Conservation (phyloP, 2,888 invertebrate genomes). For the Cryptocephalus moraei region DNA sequence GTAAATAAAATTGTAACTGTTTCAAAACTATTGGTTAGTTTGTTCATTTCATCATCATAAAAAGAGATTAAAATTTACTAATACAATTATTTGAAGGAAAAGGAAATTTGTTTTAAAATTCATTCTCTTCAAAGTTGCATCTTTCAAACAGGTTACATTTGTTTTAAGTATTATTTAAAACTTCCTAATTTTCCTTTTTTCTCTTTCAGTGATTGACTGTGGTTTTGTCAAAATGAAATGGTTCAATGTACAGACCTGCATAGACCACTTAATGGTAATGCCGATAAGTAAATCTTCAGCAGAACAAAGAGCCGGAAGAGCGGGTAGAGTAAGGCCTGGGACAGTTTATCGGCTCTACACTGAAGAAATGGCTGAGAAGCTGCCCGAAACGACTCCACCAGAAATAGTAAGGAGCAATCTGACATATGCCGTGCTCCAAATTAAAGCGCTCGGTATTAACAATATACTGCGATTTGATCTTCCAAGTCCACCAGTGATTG, state of each 20-base stretch:
- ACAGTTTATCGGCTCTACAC: constrained; percentile 75
- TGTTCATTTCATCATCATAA: too few relatives aligned
- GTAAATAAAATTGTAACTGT: too few relatives aligned
- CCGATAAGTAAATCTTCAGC: constrained; percentile 84
- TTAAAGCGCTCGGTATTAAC: constrained; percentile 90
- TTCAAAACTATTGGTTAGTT: too few relatives aligned
- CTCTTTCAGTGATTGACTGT: constrained; percentile 73
- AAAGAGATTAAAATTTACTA: too few relatives aligned
- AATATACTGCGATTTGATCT: constrained; percentile 88
- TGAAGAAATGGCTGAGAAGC: constrained; percentile 62
- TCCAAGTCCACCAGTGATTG: constrained; percentile 85
- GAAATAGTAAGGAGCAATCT: constrained; percentile 90
- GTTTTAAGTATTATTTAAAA: too few relatives aligned
- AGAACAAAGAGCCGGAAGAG: constrained; percentile 83
- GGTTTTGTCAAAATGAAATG: constrained; percentile 93
- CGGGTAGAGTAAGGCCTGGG: constrained; percentile 76
- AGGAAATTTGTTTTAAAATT: too few relatives aligned
- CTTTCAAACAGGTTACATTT: too few relatives aligned
- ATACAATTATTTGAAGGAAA: too few relatives aligned
- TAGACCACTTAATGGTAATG: constrained; percentile 73
- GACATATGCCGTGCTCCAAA: constrained; percentile 71
- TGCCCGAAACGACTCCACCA: constrained; percentile 68
- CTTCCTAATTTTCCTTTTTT: not conserved
- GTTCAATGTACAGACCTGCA: constrained; percentile 74
- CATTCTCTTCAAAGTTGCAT: too few relatives aligned